These are phyloP conservation scores for Oryzias curvinotus DNA, from an alignment of 2,113 vertebrate species.

Conservation along the genomic window DNA sequence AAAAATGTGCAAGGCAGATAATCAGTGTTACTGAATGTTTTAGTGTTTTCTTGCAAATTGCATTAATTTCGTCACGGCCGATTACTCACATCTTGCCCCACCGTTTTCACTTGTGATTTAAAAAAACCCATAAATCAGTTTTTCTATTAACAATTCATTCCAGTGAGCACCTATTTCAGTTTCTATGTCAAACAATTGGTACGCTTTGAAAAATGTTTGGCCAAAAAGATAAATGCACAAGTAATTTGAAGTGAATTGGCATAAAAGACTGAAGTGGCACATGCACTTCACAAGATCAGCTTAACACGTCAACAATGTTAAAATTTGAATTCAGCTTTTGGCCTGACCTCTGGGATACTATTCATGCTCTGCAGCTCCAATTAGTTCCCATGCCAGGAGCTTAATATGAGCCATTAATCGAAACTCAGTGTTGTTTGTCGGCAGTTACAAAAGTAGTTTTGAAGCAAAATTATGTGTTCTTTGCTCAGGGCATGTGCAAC, in stretches of 20 bases:
- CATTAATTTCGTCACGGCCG: slow-evolving; percentile 17
- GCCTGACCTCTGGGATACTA: slow-evolving; percentile 1
- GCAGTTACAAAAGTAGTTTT: slow-evolving; percentile 18
- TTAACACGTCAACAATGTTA: slow-evolving; percentile 8
- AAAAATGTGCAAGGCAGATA: not conserved
- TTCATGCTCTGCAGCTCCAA: slow-evolving; percentile 28
- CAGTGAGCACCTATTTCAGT: slow-evolving; percentile 16
- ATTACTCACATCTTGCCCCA: not conserved
- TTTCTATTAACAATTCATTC: slow-evolving; percentile 11
- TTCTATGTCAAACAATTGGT: slow-evolving; percentile 21
- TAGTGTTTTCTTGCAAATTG: slow-evolving; percentile 3
- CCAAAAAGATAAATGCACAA: not conserved
- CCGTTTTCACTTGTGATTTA: slow-evolving; percentile 17
- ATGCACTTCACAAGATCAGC: slow-evolving; percentile 27
- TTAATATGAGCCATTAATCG: slow-evolving; percentile 31
- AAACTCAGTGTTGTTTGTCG: slow-evolving; percentile 38
- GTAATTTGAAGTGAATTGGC: slow-evolving; percentile 25
- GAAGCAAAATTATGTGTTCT: slow-evolving; percentile 28
- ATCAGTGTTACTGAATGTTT: slow-evolving; percentile 9
- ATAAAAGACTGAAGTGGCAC: slow-evolving; percentile 11
- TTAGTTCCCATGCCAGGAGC: slow-evolving; percentile 35
- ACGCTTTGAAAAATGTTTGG: slow-evolving; percentile 21
- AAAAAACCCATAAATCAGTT: slow-evolving; percentile 13
- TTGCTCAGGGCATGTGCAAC: slow-evolving; percentile 4
- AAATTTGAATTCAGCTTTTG: slow-evolving; percentile 23